Evolutionary conservation across 2,113 vertebrate species (phyloP).

Genomic region (Globicephala melas): DNA sequence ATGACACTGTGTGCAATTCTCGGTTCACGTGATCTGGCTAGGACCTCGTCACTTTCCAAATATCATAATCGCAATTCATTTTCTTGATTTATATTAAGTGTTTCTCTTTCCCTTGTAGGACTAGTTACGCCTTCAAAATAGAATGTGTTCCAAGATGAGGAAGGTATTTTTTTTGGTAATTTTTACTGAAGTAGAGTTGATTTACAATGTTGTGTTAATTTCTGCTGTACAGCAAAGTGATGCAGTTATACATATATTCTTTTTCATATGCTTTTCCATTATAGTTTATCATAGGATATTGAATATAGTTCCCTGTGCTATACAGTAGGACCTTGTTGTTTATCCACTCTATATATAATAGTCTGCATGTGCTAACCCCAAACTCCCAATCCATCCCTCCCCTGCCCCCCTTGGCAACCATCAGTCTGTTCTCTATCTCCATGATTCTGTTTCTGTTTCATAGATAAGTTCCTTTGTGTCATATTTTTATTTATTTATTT

Average conservation of each 20-base stretch:
- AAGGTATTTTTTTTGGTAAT: background rate
- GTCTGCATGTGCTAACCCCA: background rate
- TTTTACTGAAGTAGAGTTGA: background rate
- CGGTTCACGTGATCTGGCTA: background rate
- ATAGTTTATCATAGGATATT: background rate
- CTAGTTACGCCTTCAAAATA: constrained; percentile 29
- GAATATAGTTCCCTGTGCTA: background rate
- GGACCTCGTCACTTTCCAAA: background rate
- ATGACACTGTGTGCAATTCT: background rate
- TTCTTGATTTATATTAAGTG: background rate
- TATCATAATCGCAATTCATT: background rate
- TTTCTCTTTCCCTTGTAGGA: background rate
- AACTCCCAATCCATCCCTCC: background rate
- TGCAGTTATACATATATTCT: background rate
- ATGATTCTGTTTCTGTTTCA: background rate
- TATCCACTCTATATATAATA: background rate
- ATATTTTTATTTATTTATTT: no score
- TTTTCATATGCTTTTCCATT: background rate
- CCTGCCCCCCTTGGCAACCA: background rate
- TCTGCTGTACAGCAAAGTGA: background rate
- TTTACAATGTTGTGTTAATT: background rate
- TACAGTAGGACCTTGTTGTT: background rate
- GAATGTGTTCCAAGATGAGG: background rate
- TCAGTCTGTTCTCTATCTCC: background rate
- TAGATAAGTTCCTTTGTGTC: background rate